These are phyloP conservation scores for Petrocephalus schoutedeni DNA, from an alignment of 2,797 vertebrate genomes.

Conservation along the genomic window DNA sequence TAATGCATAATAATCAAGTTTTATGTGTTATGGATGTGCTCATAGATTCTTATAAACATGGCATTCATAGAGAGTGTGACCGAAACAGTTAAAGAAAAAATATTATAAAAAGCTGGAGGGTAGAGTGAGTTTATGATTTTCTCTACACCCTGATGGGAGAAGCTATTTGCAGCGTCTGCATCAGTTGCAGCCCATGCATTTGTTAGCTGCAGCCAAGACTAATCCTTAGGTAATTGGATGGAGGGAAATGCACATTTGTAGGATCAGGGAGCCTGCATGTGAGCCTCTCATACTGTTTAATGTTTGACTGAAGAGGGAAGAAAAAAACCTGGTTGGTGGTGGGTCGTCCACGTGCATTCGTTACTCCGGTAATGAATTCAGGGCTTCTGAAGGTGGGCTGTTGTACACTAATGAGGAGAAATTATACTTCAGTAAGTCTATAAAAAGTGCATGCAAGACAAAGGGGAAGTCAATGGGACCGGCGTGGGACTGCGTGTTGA, in stretches of 20 bases:
- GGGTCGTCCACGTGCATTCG: background rate
- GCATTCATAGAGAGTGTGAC: background rate
- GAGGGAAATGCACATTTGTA: background rate
- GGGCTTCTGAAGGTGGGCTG: background rate
- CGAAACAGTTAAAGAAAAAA: background rate
- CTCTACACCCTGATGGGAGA: background rate
- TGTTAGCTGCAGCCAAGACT: conserved; percentile 2
- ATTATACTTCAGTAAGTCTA: conserved; percentile 6
- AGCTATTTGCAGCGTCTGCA: background rate
- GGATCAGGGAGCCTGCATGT: background rate
- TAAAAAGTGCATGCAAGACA: background rate
- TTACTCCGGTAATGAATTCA: conserved; percentile 14
- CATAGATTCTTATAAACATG: background rate
- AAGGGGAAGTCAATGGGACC: background rate
- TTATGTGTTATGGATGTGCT: background rate
- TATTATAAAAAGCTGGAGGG: background rate
- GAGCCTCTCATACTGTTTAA: background rate
- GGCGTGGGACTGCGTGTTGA: background rate
- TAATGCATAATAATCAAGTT: background rate
- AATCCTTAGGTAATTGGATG: conserved; percentile 7
- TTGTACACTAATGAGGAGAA: conserved; percentile 9
- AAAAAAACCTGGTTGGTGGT: too few relatives aligned
- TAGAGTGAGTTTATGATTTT: background rate
- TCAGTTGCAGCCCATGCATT: background rate
- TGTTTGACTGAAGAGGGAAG: background rate